phyloP scores from a whole-genome alignment of 1,140 invertebrate genomes.

The Drosophila lacteicornis region DNA sequence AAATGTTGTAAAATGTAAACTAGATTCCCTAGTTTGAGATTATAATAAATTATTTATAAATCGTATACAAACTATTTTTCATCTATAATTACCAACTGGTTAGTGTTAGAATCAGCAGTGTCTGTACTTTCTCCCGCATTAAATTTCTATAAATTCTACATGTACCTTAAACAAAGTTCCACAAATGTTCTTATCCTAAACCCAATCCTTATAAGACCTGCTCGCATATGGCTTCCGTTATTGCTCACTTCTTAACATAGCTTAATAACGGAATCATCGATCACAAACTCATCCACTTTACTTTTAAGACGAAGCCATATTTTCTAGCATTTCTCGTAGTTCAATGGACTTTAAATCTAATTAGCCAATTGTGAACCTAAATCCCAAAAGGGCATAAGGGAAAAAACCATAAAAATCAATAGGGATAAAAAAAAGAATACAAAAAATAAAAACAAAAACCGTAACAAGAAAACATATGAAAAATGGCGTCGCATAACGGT shows the following conservation, averaged over 20 bases:
- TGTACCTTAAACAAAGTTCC: not conserved
- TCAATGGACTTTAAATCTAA: constrained; percentile 63
- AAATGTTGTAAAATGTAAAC: too few relatives aligned
- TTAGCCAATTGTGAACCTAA: constrained; percentile 38
- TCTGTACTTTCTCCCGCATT: not conserved
- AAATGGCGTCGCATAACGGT: constrained; percentile 65
- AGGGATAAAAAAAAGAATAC: constrained; percentile 11
- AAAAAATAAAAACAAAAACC: constrained; percentile 1
- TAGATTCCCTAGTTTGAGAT: not conserved
- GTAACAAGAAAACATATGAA: constrained; percentile 50
- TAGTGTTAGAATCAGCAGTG: too few relatives aligned
- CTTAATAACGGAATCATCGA: constrained; percentile 2
- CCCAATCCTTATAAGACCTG: not conserved
- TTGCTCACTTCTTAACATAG: not conserved
- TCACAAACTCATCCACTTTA: not conserved
- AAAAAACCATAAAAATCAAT: constrained; percentile 29
- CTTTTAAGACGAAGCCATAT: constrained; percentile 26
- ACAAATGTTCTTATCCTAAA: not conserved
- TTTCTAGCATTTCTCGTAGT: constrained; percentile 16
- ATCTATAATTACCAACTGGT: not conserved
- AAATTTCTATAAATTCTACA: too few relatives aligned
- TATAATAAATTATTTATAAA: too few relatives aligned
- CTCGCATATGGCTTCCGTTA: constrained; percentile 1
- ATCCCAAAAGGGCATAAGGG: not conserved
- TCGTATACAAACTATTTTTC: not conserved